Conservation (phyloP, 2,797 vertebrate species). For the Yasuhikotakia modesta region DNA sequence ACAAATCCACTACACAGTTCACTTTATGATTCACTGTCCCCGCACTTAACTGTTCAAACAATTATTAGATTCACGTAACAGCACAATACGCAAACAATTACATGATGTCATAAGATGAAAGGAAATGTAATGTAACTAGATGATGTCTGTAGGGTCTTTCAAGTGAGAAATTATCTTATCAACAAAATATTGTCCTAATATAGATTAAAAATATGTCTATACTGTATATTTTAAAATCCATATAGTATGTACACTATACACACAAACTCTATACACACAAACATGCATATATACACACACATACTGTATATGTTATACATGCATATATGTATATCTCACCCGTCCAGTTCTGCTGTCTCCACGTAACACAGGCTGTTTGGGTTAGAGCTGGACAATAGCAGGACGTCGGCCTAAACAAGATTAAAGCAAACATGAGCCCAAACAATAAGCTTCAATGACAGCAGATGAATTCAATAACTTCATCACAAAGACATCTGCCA, state of each 20-base stretch:
- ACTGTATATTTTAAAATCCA: too few relatives aligned
- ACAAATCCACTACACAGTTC: not conserved
- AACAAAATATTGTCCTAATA: too few relatives aligned
- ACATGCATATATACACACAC: too few relatives aligned
- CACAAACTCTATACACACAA: too few relatives aligned
- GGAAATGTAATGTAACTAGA: not conserved
- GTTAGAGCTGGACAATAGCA: conserved; percentile 78
- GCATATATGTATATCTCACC: conserved; percentile 66
- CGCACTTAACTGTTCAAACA: not conserved
- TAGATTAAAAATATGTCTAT: too few relatives aligned
- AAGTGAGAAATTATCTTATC: too few relatives aligned
- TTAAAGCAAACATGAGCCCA: not conserved
- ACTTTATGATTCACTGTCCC: not conserved
- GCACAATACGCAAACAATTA: not conserved
- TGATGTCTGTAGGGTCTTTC: too few relatives aligned
- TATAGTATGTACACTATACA: too few relatives aligned
- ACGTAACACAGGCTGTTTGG: conserved; percentile 83
- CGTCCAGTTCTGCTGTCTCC: conserved; percentile 82
- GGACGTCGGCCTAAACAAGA: conserved; percentile 75
- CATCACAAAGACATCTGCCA: too few relatives aligned
- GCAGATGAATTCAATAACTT: not conserved
- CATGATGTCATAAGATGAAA: not conserved
- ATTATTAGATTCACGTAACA: not conserved
- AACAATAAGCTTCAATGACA: conserved; percentile 11
- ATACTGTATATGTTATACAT: too few relatives aligned